Base-by-base conservation (phyloP, 2,113 vertebrate genomes). In the Lophura nycthemera region DNA sequence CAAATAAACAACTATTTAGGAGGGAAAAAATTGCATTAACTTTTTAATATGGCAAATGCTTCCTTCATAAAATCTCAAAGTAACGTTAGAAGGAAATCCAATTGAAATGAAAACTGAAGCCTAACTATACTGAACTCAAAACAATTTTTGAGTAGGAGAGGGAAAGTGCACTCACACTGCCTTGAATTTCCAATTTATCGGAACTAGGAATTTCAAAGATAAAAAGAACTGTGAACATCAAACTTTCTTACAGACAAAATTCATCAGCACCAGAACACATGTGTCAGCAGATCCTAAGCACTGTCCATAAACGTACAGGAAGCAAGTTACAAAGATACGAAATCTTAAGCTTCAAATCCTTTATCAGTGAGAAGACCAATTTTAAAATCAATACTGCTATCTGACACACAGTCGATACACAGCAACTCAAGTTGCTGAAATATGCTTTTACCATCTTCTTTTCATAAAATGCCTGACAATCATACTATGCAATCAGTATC, bases 351-450 rank as follows among this genome's bases (percentile, higher is more conserved):
- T 88, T 89, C 27, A 75, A 94, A 69, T 66, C 32, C 24, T 73
- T 91, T 56, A 87, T 42, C 43, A 86, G 45, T 48, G 30, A 91
- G 80, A 75, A 88, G 40, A 59, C 18, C 14, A 52, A 20, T 54
- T 95, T 89, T 78, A 29, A 91, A 95, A 87, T 92, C 91, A 74
- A 87, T 91, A 80, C 8, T n/a, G 6, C 30, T 38, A 75, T 72
- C 87, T 74, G 50, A 72, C 2, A 1, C 15, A 69, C 16, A 76
- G 43, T 65, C 78, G 88, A 81, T 78, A 88, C 6, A 80, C 2
- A 73, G 45, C 21, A 72, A 36, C n/a, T 57, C 40, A 25, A 57
- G 50, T 4, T 56, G 57, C 22, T 50, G 27, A 79, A 90, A 87
- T 73, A 76, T 1, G 14, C 7, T 70, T 67, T 71, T 50, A 86